Conservation (phyloP, 2,797 vertebrate genomes). For the Argentina silus region DNA sequence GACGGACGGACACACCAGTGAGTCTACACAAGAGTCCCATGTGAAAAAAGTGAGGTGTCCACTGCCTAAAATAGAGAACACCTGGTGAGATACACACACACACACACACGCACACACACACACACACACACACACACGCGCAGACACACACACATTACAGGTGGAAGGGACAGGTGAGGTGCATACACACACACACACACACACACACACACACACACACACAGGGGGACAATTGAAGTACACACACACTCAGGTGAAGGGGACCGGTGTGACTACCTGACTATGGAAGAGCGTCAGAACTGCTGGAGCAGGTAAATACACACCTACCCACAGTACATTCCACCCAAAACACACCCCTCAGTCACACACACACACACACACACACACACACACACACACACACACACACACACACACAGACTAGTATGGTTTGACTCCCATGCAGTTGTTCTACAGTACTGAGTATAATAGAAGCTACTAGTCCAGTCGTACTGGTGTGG, state of each 20-base stretch:
- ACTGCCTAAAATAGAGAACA: slow-evolving; percentile 6
- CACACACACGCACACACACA: slow-evolving; percentile 30
- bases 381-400: slow-evolving; percentile 47
- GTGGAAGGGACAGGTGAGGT: slow-evolving; percentile 47
- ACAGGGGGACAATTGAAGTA: slow-evolving; percentile 16
- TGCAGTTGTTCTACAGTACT: slow-evolving; percentile 79
- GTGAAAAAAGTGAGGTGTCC: slow-evolving; percentile 67
- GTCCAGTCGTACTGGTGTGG: slow-evolving; percentile 79
- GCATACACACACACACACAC: slow-evolving; percentile 31
- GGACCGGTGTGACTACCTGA: slow-evolving; percentile 69
- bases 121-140: slow-evolving; percentile 34
- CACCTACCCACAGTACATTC: slow-evolving; percentile 75
- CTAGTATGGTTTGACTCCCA: slow-evolving; percentile 75
- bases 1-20: slow-evolving; percentile 62
- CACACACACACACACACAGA: slow-evolving; percentile 56
- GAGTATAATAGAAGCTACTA: slow-evolving; percentile 81
- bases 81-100: slow-evolving; percentile 8
- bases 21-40: slow-evolving; percentile 73
- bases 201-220: slow-evolving; percentile 31
- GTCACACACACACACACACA: slow-evolving; percentile 33
- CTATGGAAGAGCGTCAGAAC: slow-evolving; percentile 75
- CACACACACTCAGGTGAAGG: slow-evolving; percentile 43
- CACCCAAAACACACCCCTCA: slow-evolving; percentile 62
- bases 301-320: slow-evolving; percentile 72
- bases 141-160: slow-evolving; percentile 38